Evolutionary conservation across 2,113 vertebrate genomes (phyloP).

Genomic region (Catagonus wagneri): DNA sequence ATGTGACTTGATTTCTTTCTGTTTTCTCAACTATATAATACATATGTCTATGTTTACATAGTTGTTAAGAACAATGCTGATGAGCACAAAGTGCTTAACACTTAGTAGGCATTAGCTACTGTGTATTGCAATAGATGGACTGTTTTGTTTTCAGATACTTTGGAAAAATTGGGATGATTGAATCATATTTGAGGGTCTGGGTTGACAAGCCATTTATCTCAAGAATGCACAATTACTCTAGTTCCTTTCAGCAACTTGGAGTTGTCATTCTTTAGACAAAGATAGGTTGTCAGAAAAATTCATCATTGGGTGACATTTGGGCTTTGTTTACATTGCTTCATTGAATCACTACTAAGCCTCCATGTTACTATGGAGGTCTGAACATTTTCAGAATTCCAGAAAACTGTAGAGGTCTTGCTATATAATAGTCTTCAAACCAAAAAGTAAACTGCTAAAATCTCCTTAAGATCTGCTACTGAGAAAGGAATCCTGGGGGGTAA

Average conservation of each 20-base stretch:
- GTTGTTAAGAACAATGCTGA: not conserved
- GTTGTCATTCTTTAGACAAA: slow-evolving; percentile 49
- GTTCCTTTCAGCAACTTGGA: slow-evolving; percentile 35
- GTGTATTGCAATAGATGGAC: not conserved
- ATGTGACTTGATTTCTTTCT: not conserved
- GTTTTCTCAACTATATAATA: not conserved
- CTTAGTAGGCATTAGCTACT: not conserved
- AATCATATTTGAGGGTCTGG: slow-evolving; percentile 46
- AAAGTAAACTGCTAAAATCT: slow-evolving; percentile 6
- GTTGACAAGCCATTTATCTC: slow-evolving; percentile 52
- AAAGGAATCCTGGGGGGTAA: not conserved
- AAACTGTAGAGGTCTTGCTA: not conserved
- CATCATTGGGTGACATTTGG: not conserved
- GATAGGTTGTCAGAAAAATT: slow-evolving; percentile 49
- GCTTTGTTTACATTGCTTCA: slow-evolving; percentile 34
- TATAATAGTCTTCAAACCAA: not conserved
- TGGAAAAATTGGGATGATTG: slow-evolving; percentile 26
- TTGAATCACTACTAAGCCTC: not conserved
- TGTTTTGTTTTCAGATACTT: not conserved
- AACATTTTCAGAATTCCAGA: slow-evolving; percentile 49
- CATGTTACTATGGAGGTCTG: not conserved
- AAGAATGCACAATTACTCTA: slow-evolving; percentile 32
- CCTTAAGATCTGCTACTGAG: not conserved
- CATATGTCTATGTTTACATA: not conserved
- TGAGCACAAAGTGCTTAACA: not conserved